phyloP scores from a whole-genome alignment of 2,113 vertebrate species.

The Hippopotamus amphibius region DNA sequence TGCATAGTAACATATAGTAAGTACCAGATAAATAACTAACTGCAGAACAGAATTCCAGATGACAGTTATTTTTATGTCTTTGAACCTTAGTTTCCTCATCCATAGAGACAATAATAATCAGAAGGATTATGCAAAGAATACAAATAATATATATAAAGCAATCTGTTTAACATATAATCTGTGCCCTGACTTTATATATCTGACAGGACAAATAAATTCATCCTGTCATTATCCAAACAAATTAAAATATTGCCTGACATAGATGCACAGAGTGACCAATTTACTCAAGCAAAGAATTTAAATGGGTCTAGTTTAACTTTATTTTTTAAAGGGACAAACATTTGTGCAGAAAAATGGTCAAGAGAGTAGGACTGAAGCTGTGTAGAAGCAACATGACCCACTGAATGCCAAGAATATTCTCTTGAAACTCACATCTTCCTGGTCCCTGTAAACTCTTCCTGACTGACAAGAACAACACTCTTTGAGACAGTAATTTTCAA shows the following conservation, averaged over 20 bases:
- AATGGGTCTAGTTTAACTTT: neutral
- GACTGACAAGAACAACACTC: neutral
- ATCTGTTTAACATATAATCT: neutral
- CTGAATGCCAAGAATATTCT: neutral
- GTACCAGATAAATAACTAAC: neutral
- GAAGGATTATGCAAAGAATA: neutral
- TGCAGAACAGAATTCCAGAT: neutral
- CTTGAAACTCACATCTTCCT: neutral
- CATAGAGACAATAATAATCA: neutral
- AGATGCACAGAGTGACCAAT: neutral
- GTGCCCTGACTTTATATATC: neutral
- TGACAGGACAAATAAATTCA: neutral
- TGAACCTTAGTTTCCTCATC: neutral
- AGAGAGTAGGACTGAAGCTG: neutral
- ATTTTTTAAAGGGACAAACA: neutral
- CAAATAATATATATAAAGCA: neutral
- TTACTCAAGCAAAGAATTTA: neutral
- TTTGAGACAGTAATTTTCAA: neutral
- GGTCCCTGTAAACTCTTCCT: neutral
- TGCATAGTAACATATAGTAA: neutral
- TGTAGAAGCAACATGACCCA: neutral
- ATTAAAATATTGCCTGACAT: slow-evolving; percentile 44
- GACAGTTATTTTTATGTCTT: neutral
- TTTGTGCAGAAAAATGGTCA: neutral
- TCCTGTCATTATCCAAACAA: neutral